Evolutionary conservation across 2,888 invertebrate species (phyloP).

Genomic region (Monoplex corrugatus): DNA sequence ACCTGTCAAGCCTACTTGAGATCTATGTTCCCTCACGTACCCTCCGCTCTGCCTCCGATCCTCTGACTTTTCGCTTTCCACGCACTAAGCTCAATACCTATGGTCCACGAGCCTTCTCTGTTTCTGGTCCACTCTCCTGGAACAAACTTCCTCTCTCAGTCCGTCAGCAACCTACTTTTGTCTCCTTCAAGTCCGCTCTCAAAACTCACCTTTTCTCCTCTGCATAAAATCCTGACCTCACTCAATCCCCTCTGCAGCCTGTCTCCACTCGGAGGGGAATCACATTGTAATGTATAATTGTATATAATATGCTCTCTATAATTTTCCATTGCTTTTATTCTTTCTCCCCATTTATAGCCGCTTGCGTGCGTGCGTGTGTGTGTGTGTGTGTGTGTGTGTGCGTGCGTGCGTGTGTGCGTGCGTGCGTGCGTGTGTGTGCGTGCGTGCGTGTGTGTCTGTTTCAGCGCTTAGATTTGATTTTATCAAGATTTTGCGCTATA

Average conservation of each 20-base stretch:
- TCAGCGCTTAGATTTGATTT: neutral
- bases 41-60: too few species aligned
- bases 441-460: neutral
- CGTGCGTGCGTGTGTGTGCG: neutral
- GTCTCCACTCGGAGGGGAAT: neutral
- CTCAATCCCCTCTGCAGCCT: neutral
- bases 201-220: neutral
- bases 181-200: neutral
- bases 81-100: too few species aligned
- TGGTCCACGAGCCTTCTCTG: too few species aligned
- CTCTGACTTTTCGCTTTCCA: too few species aligned
- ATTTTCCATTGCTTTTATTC: neutral
- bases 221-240: neutral
- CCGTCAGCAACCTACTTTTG: conserved; percentile 24
- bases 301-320: too few species aligned
- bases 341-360: neutral
- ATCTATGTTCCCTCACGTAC: too few species aligned
- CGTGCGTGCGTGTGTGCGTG: neutral
- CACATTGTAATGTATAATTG: too few species aligned
- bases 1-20: too few species aligned
- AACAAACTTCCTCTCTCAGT: too few species aligned
- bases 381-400: neutral
- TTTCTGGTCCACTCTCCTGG: too few species aligned
- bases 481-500: too few species aligned
- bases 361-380: neutral